phyloP scores from a whole-genome alignment of 1,140 invertebrate species.

The Drosophila sulfurigaster region DNA sequence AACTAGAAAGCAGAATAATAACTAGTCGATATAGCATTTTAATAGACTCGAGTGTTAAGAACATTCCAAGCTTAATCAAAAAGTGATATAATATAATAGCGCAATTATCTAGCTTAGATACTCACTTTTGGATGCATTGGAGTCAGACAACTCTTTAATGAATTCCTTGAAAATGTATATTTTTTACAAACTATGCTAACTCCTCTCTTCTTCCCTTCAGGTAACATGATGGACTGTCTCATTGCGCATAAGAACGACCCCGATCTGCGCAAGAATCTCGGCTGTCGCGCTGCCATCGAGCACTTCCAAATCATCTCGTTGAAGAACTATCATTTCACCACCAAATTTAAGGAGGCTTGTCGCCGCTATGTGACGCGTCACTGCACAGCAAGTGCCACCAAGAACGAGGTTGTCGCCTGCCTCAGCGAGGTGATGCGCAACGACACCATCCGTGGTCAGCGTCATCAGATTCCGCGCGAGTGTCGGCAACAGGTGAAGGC shows the following conservation, averaged over 20 bases:
- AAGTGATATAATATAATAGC: no score
- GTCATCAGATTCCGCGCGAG: conserved; percentile 92
- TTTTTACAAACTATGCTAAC: not conserved
- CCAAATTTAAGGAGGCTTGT: conserved; percentile 98
- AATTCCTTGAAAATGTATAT: not conserved
- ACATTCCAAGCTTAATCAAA: no score
- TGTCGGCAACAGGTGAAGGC: conserved; percentile 95
- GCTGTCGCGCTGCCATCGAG: conserved; percentile 97
- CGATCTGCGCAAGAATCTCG: conserved; percentile 89
- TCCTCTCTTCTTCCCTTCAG: conserved; percentile 27
- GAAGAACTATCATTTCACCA: conserved; percentile 97
- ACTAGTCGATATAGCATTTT: no score
- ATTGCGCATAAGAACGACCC: conserved; percentile 96
- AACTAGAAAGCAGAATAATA: no score
- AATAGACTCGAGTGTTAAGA: no score
- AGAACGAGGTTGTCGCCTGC: conserved; percentile 95
- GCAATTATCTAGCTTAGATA: no score
- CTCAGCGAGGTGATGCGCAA: conserved; percentile 94
- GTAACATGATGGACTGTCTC: conserved; percentile 96
- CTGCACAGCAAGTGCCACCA: conserved; percentile 92
- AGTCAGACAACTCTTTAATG: no score
- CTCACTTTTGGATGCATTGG: no score
- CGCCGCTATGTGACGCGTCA: conserved; percentile 92
- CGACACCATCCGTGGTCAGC: conserved; percentile 92
- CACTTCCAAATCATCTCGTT: conserved; percentile 96